phyloP scores from a whole-genome alignment of 2,113 vertebrate species.

The Prinia subflava region DNA sequence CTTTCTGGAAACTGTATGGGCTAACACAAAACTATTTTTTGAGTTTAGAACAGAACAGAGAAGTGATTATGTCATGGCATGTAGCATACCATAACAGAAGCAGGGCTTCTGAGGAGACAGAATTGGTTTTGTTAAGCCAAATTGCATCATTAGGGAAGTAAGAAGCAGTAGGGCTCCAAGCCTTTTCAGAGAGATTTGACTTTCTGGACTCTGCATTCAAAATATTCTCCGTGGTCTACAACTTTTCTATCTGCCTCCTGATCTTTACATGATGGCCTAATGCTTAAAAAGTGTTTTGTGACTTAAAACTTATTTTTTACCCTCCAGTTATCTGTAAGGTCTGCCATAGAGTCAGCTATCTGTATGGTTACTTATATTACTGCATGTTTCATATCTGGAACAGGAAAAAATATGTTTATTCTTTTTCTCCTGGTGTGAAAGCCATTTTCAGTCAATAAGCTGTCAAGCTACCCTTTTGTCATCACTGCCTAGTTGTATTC shows the following conservation, averaged over 20 bases:
- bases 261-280: neutral
- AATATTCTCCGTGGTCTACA: neutral
- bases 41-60: neutral
- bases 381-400: neutral
- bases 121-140: neutral
- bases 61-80: neutral
- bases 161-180: neutral
- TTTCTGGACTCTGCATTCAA: neutral
- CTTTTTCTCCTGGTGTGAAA: conserved; percentile 34
- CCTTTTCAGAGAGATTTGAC: neutral
- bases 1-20: neutral
- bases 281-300: neutral
- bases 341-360: neutral
- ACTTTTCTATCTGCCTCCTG: neutral
- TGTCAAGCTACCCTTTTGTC: conserved; percentile 25
- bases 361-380: neutral
- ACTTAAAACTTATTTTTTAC: neutral
- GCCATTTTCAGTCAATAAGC: conserved; percentile 24
- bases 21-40: neutral
- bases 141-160: neutral
- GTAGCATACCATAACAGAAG: neutral
- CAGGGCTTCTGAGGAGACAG: neutral
- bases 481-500: neutral
- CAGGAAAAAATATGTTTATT: neutral
- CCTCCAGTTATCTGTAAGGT: neutral